A percentile compares a stretch with the other conserved stretches of the same genome.
phyloP scores from a whole-genome alignment of 1,140 invertebrate species.

The Drosophila micromelanica region DNA sequence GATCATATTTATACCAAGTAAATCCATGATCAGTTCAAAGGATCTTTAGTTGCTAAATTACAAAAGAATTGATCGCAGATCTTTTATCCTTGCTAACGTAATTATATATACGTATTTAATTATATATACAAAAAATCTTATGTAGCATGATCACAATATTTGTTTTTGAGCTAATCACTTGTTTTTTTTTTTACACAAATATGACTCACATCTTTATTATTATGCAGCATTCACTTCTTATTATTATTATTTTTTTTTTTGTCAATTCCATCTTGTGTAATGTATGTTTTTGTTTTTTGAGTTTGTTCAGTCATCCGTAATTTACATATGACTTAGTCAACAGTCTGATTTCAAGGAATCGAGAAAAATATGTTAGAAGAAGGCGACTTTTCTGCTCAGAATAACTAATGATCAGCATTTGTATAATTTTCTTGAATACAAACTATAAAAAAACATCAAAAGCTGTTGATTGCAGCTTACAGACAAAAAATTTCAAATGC shows the following conservation, averaged over 20 bases:
- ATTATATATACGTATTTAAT: too few relatives aligned
- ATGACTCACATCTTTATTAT: conserved; percentile 20
- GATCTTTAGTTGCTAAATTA: too few relatives aligned
- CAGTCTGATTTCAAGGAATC: conserved; percentile 1
- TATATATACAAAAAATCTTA: too few relatives aligned
- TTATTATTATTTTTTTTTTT: background rate
- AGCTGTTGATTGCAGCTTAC: too few relatives aligned
- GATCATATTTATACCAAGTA: background rate
- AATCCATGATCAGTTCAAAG: background rate
- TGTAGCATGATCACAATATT: background rate
- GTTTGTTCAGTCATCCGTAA: conserved; percentile 24
- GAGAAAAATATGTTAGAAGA: background rate
- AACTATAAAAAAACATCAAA: too few relatives aligned
- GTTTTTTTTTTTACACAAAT: background rate
- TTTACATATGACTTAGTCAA: conserved; percentile 39
- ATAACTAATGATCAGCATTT: too few relatives aligned
- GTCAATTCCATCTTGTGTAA: conserved; percentile 9
- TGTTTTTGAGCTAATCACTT: background rate
- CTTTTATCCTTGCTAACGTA: too few relatives aligned
- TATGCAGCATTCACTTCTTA: conserved; percentile 9
- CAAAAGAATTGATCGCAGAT: too few relatives aligned
- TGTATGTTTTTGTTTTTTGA: conserved; percentile 3
- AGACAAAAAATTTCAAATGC: too few relatives aligned
- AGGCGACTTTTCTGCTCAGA: too few relatives aligned
- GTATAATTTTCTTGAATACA: too few relatives aligned